Conservation (phyloP, 2,797 vertebrate species). For the Myotis daubentonii region DNA sequence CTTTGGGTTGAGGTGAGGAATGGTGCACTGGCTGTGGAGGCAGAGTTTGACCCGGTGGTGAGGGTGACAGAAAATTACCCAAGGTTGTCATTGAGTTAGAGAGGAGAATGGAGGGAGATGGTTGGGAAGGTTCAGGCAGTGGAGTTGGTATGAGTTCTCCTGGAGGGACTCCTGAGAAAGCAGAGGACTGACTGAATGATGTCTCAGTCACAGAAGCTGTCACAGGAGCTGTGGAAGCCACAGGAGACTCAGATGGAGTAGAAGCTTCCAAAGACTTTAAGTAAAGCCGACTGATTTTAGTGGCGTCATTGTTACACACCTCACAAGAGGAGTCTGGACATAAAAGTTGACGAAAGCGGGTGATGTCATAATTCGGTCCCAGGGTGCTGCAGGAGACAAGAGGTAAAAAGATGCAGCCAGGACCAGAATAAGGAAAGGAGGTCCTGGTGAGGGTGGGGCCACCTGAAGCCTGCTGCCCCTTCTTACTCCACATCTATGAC, state of each 20-base stretch:
- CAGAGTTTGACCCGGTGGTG: neutral
- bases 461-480: too few species aligned
- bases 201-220: neutral
- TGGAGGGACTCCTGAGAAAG: neutral
- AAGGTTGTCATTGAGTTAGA: neutral
- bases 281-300: neutral
- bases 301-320: neutral
- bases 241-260: neutral
- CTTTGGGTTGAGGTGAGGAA: neutral
- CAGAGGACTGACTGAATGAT: neutral
- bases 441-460: too few species aligned
- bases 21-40: neutral
- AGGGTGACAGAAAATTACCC: neutral
- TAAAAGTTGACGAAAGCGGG: neutral
- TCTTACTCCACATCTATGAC: too few species aligned
- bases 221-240: neutral
- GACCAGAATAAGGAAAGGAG: neutral
- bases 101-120: neutral
- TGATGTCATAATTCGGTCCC: neutral
- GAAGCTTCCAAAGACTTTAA: neutral
- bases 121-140: neutral
- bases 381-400: neutral
- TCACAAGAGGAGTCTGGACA: conserved; percentile 34
- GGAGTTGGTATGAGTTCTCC: neutral
- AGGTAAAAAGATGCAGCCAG: neutral